Percentiles rank a stretch among this genome's conserved stretches.
Evolutionary conservation across 2,888 invertebrate genomes (phyloP).

Genomic region (Agrochola lychnidis): DNA sequence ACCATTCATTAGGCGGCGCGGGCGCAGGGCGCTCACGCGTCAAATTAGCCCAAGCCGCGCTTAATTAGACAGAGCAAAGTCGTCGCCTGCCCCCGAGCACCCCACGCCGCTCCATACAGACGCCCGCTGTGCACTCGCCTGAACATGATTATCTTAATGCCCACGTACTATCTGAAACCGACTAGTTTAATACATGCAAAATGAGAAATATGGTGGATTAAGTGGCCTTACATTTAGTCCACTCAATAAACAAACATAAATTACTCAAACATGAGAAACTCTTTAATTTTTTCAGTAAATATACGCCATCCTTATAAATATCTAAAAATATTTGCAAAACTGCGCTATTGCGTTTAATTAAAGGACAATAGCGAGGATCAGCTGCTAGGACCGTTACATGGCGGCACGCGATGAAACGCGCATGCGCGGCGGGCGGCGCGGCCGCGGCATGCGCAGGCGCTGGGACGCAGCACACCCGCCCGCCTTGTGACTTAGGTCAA

Average conservation of each 20-base stretch:
- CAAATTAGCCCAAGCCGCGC: slow-evolving; percentile 87
- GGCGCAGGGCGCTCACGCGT: slow-evolving; percentile 83
- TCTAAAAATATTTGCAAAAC: slow-evolving; percentile 64
- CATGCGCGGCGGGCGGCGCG: slow-evolving; percentile 52
- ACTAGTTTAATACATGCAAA: slow-evolving; percentile 28
- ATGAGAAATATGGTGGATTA: slow-evolving; percentile 10
- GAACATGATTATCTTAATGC: slow-evolving; percentile 60
- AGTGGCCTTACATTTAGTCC: background rate
- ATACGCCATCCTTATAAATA: slow-evolving; percentile 54
- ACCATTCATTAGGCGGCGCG: slow-evolving; percentile 87
- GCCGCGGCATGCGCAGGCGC: slow-evolving; percentile 29
- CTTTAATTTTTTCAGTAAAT: slow-evolving; percentile 27
- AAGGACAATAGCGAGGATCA: slow-evolving; percentile 82
- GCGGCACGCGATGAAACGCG: slow-evolving; percentile 79
- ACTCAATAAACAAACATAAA: slow-evolving; percentile 18
- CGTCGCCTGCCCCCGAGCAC: slow-evolving; percentile 68
- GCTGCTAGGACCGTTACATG: slow-evolving; percentile 85
- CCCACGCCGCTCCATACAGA: slow-evolving; percentile 64
- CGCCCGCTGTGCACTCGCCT: slow-evolving; percentile 57
- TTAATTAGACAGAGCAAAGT: slow-evolving; percentile 86
- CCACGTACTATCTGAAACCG: slow-evolving; percentile 56
- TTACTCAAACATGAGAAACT: slow-evolving; percentile 12
- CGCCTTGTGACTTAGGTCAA: slow-evolving; percentile 73
- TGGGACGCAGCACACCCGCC: slow-evolving; percentile 61
- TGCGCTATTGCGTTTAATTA: slow-evolving; percentile 82